A percentile compares a stretch with the other conserved stretches of the same genome.
Evolutionary conservation across 2,888 invertebrate species (phyloP).

Genomic region (Oligia latruncula): DNA sequence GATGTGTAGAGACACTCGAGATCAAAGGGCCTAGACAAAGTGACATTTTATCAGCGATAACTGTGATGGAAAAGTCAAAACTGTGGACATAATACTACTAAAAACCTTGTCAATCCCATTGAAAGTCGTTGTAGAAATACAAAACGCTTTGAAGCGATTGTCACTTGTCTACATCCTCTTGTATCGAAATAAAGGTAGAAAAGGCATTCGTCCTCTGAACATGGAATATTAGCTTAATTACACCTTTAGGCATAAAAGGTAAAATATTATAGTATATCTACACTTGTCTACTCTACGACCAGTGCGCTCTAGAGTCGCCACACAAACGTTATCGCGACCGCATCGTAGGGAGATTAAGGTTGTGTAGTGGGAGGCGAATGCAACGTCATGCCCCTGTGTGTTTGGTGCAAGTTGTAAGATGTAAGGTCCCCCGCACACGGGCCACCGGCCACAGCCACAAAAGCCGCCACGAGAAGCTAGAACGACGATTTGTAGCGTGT

Average conservation of each 20-base stretch:
- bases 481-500: too few relatives aligned
- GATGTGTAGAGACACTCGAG: neutral
- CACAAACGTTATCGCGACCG: slow-evolving; percentile 84
- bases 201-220: neutral
- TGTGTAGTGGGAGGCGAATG: slow-evolving; percentile 82
- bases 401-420: slow-evolving; percentile 70
- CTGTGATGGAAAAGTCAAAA: neutral
- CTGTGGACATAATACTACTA: neutral
- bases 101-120: neutral
- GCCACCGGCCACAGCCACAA: too few relatives aligned
- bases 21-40: neutral
- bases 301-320: slow-evolving; percentile 72
- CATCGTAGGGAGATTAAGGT: slow-evolving; percentile 87
- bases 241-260: slow-evolving; percentile 30
- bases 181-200: neutral
- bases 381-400: slow-evolving; percentile 86
- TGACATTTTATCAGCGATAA: neutral
- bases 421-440: too few relatives aligned
- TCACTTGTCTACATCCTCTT: too few relatives aligned
- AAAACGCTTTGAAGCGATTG: neutral
- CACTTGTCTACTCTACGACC: slow-evolving; percentile 48
- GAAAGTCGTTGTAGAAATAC: neutral
- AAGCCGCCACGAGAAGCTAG: too few relatives aligned
- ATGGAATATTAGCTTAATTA: too few relatives aligned
- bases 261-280: slow-evolving; percentile 16